phyloP scores from a whole-genome alignment of 2,113 vertebrate species.

The Oryzias celebensis region DNA sequence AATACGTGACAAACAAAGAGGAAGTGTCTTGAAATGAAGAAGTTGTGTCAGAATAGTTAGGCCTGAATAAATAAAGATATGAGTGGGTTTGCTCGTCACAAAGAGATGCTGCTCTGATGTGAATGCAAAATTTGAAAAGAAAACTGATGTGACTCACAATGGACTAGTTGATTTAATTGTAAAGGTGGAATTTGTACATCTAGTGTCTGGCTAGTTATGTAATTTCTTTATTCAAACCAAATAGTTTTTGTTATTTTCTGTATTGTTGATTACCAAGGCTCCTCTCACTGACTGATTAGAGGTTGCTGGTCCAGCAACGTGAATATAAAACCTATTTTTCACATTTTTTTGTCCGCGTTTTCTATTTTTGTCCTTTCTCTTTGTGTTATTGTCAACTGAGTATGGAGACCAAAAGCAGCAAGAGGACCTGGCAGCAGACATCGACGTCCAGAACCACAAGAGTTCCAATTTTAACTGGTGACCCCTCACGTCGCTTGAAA shows the following conservation, averaged over 20 bases:
- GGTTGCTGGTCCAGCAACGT: not conserved
- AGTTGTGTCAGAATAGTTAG: constrained; percentile 54
- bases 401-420: no score
- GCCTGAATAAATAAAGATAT: constrained; percentile 16
- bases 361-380: no score
- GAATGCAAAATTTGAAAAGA: constrained; percentile 1
- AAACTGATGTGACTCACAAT: no score
- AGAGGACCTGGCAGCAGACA: no score
- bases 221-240: no score
- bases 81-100: not conserved
- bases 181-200: not conserved
- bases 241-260: not conserved
- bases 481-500: no score
- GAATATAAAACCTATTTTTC: constrained; percentile 5
- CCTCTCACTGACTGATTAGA: not conserved
- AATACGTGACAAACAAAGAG: constrained; percentile 40
- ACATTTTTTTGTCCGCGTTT: no score
- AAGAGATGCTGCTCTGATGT: not conserved
- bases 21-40: constrained; percentile 65
- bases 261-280: not conserved
- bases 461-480: no score
- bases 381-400: no score
- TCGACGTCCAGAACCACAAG: no score
- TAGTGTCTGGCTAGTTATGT: not conserved
- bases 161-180: no score